Evolutionary conservation across 2,888 invertebrate genomes (phyloP), one percentile per base, ranked within the genome.

Genomic region (Gisinianus flammeolus): DNA sequence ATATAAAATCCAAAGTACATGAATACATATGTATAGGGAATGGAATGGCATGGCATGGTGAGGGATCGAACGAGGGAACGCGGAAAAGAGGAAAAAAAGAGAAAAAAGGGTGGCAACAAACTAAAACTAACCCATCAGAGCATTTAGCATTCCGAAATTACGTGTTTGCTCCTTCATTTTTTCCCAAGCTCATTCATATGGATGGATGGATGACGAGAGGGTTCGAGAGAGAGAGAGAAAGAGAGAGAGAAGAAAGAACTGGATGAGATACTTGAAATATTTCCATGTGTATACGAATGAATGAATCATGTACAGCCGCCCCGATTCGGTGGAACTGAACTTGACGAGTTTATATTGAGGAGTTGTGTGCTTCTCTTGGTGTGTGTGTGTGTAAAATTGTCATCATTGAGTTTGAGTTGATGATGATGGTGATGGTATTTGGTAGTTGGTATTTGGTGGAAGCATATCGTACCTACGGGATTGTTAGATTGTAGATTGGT

Each of bases 401-500:
- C n/a, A 56, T 56, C 6, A n/a, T 12, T 30, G 66, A 30, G 64
- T 5, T 6, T 28, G 64, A 12, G 12, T 58, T 12, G 22, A 22
- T 8, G 62, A 22, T 12, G 26, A 62, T 24, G 24, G 26, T 62
- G 62, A 62, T 24, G 62, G n/a, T 62, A 5, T 56, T 56, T 56
- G 56, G 16, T n/a, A 56, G 22, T 56, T 56, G 22, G 56, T 16
- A 64, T 67, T 16, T n/a, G 30, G 31, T 26, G 30, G 31, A 58
- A 30, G 58, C 26, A 35, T 56, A 31, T 56, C 30, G 35, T 3
- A 33, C n/a, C 16, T 8, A 26, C 24, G 44, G 64, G 67, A 35
- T 26, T 31, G 52, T 56, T 58, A 66, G 30, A 64, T 33, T 31
- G 74, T 33, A 44, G 75, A 31, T 19, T 67, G 66, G 19, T 10